Evolutionary conservation across 2,888 invertebrate genomes (phyloP).

Genomic region (Lithophane socia): DNA sequence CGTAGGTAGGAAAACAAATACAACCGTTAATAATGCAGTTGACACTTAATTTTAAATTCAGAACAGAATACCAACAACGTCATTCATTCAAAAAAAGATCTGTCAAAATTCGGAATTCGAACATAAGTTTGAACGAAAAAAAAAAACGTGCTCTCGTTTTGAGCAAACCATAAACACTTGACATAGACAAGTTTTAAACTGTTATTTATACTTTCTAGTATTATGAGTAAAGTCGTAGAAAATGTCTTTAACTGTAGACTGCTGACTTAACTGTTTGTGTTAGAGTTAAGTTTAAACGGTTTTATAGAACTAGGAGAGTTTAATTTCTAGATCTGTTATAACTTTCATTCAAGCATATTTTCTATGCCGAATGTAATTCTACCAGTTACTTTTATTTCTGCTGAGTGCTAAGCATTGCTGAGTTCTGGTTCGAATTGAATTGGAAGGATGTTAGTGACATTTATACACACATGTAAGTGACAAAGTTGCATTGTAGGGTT

Average conservation of each 20-base stretch:
- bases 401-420: neutral
- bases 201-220: constrained; percentile 58
- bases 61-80: constrained; percentile 5
- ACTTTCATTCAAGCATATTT: neutral
- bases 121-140: neutral
- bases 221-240: constrained; percentile 48
- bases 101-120: constrained; percentile 30
- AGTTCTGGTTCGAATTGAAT: neutral
- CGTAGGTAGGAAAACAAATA: neutral
- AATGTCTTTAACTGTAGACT: constrained; percentile 46
- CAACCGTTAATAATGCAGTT: neutral
- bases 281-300: constrained; percentile 25
- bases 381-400: neutral
- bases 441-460: neutral
- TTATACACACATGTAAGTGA: too few relatives aligned
- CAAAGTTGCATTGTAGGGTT: too few relatives aligned
- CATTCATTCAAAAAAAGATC: constrained; percentile 14
- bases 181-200: constrained; percentile 63
- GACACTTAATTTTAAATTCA: constrained; percentile 8
- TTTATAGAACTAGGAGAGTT: constrained; percentile 18
- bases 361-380: neutral
- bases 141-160: constrained; percentile 48
- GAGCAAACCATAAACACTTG: constrained; percentile 61
- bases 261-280: constrained; percentile 43
- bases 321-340: constrained; percentile 34